Evolutionary conservation across 1,140 invertebrate genomes (phyloP).

Genomic region (Diabrotica undecimpunctata): DNA sequence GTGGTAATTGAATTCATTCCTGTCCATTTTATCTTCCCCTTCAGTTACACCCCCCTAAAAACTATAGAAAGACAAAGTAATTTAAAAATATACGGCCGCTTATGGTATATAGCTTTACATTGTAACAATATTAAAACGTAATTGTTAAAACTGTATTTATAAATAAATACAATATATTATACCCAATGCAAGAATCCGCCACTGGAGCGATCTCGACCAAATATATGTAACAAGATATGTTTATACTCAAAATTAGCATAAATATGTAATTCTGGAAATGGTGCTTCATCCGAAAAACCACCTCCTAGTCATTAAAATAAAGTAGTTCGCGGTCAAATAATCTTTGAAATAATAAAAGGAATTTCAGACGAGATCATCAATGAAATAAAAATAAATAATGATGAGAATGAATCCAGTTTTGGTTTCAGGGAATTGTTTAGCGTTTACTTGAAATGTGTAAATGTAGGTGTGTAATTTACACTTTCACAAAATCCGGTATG

Average conservation of each 20-base stretch:
- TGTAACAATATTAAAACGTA: too few species aligned
- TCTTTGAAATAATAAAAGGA: neutral
- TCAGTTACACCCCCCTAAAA: too few species aligned
- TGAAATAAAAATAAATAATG: neutral
- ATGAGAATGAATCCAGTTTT: neutral
- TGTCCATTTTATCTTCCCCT: too few species aligned
- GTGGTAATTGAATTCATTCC: too few species aligned
- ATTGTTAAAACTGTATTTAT: too few species aligned
- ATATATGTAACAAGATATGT: conserved; percentile 1
- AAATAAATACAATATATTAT: too few species aligned
- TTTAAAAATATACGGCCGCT: too few species aligned
- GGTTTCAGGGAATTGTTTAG: neutral
- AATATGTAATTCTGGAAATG: conserved; percentile 1
- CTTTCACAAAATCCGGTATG: conserved; percentile 2
- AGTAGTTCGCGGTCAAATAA: neutral
- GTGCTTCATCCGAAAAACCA: neutral
- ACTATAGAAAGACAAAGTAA: too few species aligned
- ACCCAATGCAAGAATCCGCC: too few species aligned
- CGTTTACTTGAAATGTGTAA: neutral
- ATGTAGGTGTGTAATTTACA: neutral
- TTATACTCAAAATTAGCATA: neutral
- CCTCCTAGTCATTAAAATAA: neutral
- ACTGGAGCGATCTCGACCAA: neutral
- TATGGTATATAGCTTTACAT: too few species aligned
- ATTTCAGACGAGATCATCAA: conserved; percentile 1